Percentiles rank a stretch among this genome's conserved stretches.
Conservation (phyloP, 1,140 invertebrate species). For the Druon quercuslanigerum region DNA sequence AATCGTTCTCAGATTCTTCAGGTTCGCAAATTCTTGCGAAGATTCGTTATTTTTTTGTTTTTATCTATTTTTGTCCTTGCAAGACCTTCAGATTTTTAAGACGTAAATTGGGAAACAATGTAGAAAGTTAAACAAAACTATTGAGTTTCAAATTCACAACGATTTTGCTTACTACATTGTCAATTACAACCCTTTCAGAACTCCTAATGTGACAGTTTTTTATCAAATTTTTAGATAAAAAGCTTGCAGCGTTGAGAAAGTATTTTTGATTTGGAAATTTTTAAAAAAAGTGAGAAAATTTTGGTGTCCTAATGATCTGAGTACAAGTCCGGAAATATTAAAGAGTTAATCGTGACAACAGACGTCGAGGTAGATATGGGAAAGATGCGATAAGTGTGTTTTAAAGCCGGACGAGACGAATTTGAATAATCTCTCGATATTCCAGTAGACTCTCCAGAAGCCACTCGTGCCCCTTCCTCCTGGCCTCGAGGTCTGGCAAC, state of each 20-base stretch:
- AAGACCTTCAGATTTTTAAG: conserved; percentile 47
- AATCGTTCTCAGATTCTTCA: conserved; percentile 2
- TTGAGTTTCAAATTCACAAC: too few relatives aligned
- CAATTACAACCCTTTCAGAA: too few relatives aligned
- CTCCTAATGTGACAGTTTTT: too few relatives aligned
- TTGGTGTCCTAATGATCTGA: neutral
- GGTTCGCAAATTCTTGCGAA: conserved; percentile 12
- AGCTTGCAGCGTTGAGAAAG: too few relatives aligned
- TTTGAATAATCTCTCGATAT: conserved; percentile 62
- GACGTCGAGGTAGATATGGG: conserved; percentile 49
- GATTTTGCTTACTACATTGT: too few relatives aligned
- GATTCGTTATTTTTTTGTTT: neutral
- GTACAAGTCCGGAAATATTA: conserved; percentile 12
- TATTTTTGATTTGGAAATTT: too few relatives aligned
- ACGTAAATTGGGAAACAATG: conserved; percentile 4
- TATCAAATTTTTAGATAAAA: too few relatives aligned
- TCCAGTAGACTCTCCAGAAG: conserved; percentile 58
- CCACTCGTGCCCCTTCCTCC: conserved; percentile 49
- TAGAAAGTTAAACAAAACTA: too few relatives aligned
- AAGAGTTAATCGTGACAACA: conserved; percentile 45
- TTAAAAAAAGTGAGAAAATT: neutral
- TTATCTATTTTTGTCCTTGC: conserved; percentile 37
- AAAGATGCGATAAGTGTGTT: conserved; percentile 59
- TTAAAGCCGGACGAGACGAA: conserved; percentile 59
- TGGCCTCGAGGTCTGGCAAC: conserved; percentile 56